Conservation (phyloP, 2,797 vertebrate species). For the Lepus townsendii region DNA sequence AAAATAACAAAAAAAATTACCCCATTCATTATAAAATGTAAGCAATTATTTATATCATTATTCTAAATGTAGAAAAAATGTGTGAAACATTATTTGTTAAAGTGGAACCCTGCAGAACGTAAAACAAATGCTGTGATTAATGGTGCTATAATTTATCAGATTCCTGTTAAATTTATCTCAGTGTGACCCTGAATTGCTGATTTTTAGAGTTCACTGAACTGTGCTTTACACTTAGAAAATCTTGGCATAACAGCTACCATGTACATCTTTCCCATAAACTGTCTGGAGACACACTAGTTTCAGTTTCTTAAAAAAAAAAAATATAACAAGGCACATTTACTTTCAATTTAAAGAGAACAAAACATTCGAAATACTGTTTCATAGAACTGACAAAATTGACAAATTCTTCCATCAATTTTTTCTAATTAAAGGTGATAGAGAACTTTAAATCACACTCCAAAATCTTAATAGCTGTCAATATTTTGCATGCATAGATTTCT, state of each 20-base stretch:
- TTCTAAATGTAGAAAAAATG: slow-evolving; percentile 33
- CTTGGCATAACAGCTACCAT: not conserved
- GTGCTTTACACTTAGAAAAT: not conserved
- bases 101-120: not conserved
- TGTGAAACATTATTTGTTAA: not conserved
- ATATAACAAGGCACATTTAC: not conserved
- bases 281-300: not conserved
- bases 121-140: not conserved
- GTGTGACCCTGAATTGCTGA: not conserved
- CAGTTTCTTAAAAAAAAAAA: not conserved
- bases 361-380: not conserved
- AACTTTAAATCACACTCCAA: not conserved
- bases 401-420: not conserved
- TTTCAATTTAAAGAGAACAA: not conserved
- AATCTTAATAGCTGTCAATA: not conserved
- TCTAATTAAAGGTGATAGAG: slow-evolving; percentile 1
- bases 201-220: slow-evolving; percentile 30
- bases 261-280: not conserved
- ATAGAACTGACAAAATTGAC: slow-evolving; percentile 15
- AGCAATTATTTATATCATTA: not conserved
- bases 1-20: not conserved
- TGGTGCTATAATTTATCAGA: not conserved
- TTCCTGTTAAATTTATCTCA: not conserved
- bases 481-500: not conserved
- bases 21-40: not conserved